phyloP scores from a whole-genome alignment of 2,888 invertebrate species.

The Allacma fusca region DNA sequence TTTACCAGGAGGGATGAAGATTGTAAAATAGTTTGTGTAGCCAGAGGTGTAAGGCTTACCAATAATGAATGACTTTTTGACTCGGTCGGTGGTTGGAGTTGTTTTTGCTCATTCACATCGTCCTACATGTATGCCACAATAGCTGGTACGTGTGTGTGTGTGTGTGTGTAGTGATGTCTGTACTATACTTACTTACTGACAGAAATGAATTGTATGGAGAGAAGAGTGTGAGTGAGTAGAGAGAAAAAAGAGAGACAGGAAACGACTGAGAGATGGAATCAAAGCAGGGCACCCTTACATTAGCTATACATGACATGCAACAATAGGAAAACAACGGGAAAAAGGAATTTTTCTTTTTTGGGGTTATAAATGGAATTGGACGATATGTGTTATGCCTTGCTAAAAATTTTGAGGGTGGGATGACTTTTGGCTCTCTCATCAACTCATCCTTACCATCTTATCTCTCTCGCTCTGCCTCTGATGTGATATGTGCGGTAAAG shows the following conservation, averaged over 20 bases:
- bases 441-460: no score
- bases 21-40: no score
- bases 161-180: not conserved
- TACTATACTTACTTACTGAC: not conserved
- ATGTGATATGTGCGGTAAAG: no score
- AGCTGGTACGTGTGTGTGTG: not conserved
- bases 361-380: not conserved
- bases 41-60: not conserved
- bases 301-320: constrained; percentile 42
- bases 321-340: constrained; percentile 43
- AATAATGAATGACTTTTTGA: constrained; percentile 34
- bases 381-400: not conserved
- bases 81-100: constrained; percentile 20
- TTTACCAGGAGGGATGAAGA: not conserved
- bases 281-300: constrained; percentile 44
- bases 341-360: not conserved
- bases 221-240: not conserved
- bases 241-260: constrained; percentile 36
- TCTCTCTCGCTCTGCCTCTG: no score
- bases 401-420: constrained; percentile 30
- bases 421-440: constrained; percentile 10
- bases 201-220: no score
- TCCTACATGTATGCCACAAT: no score
- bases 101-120: not conserved
- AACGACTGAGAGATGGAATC: constrained; percentile 40